phyloP scores from a whole-genome alignment of 2,797 vertebrate genomes.

The Diceros bicornis region DNA sequence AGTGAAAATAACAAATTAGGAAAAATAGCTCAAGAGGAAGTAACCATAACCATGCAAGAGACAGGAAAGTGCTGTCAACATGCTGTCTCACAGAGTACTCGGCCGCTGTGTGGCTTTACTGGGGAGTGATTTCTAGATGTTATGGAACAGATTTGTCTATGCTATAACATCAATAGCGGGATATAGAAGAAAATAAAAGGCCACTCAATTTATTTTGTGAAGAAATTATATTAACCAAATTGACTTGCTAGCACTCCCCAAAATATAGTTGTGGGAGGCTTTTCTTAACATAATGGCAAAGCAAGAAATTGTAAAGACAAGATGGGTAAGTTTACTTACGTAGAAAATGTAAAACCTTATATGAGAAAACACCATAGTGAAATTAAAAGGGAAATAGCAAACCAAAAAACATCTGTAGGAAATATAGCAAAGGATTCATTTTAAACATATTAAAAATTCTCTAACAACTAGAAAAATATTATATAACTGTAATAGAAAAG shows the following conservation, averaged over 20 bases:
- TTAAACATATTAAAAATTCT: neutral
- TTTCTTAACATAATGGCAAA: neutral
- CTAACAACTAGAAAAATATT: neutral
- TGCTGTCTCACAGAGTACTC: neutral
- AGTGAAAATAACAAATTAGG: conserved; percentile 45
- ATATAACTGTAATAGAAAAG: neutral
- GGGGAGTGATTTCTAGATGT: neutral
- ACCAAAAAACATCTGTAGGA: neutral
- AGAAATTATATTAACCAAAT: neutral
- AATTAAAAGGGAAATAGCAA: neutral
- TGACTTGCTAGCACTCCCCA: neutral
- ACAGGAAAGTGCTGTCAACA: neutral
- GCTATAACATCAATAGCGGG: neutral
- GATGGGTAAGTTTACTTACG: neutral
- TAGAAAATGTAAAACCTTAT: neutral
- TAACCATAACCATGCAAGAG: neutral
- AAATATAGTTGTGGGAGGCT: neutral
- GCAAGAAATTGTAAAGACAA: neutral
- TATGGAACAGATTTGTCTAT: neutral
- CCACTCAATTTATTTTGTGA: neutral
- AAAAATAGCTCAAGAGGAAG: conserved; percentile 30
- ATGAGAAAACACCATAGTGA: neutral
- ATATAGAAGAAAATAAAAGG: neutral
- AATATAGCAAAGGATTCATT: neutral
- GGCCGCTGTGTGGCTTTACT: neutral